Evolutionary conservation across 2,797 vertebrate species (phyloP).

Genomic region (Hypotaenidia philippensis): DNA sequence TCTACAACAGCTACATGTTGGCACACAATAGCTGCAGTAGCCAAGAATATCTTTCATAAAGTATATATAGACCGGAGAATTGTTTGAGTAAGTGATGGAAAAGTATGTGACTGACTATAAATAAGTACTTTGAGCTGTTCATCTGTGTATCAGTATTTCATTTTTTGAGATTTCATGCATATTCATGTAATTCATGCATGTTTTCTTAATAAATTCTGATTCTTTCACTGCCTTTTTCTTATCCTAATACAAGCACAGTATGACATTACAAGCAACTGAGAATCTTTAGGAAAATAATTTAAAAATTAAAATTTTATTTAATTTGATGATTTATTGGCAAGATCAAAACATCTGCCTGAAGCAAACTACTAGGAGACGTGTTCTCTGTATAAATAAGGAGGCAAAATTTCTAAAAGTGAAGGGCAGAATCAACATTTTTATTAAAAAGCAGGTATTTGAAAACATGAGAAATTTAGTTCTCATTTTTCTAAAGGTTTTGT

Average conservation of each 20-base stretch:
- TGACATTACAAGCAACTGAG: not conserved
- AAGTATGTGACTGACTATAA: conserved; percentile 7
- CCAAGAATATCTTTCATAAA: conserved; percentile 11
- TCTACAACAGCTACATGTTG: not conserved
- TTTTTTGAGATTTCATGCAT: not conserved
- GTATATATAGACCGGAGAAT: not conserved
- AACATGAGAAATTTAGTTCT: not conserved
- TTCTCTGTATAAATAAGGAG: not conserved
- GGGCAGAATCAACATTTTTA: not conserved
- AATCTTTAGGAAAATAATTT: conserved; percentile 26
- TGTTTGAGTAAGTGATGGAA: not conserved
- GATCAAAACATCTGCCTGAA: conserved; percentile 26
- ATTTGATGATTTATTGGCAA: not conserved
- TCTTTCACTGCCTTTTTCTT: not conserved
- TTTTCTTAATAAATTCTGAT: conserved; percentile 1
- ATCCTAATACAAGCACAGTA: conserved; percentile 22
- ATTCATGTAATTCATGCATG: conserved; percentile 2
- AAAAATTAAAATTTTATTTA: conserved; percentile 14
- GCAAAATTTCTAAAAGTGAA: not conserved
- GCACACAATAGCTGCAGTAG: not conserved
- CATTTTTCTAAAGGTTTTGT: not conserved
- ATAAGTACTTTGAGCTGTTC: conserved; percentile 11
- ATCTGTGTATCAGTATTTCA: not conserved
- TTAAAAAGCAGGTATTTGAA: not conserved
- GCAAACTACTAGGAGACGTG: not conserved